Base-by-base conservation (phyloP, 1,140 invertebrate species). In the Odontomachus brunneus region DNA sequence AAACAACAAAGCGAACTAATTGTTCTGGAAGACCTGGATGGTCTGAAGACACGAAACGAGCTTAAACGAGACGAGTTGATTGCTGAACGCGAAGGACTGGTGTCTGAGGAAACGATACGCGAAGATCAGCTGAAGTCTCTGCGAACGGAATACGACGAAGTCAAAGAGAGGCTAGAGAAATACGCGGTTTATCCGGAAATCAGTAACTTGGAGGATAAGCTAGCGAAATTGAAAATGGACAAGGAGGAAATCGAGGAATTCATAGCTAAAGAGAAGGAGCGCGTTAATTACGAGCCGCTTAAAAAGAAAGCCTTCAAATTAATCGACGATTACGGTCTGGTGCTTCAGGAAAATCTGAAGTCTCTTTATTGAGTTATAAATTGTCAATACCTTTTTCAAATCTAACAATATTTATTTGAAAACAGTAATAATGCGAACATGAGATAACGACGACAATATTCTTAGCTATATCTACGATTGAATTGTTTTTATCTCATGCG, bases 101-200 rank as follows among this genome's bases (percentile, higher is more conserved):
- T 86, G n/a, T 81, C 88, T 0, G 80, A 91, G 29, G 80, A 91
- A 44, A 85, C 76, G 5, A 63, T 76, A 1, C 83, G 80, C 53
- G 75, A 89, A 33, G 62, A 88, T 66, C 89, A 93, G 53, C 74
- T 93, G 3, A 65, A 87, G 53, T 63, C 84, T 11, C 17, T 90
- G 15, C 38, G 87, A 53, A 84, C 80, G 4, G 88, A 93, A 33
- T 89, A 93, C 19, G 51, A 90, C 5, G 85, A 90, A 63, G 84
- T 94, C 17, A 91, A 93, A 76, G 75, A 88, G 22, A 67, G 75
- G 24, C 73, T 94, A 11, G 74, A 92, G n/a, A 86, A 85, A 38
- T 93, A 94, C 81, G 90, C 92, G 57, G 89, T 89, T 57, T 94
- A 94, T 87, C 71, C 83, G 4, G 89, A 92, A n/a, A 92, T 94